Conservation (phyloP, 2,113 vertebrate species). For the Pedetes capensis region DNA sequence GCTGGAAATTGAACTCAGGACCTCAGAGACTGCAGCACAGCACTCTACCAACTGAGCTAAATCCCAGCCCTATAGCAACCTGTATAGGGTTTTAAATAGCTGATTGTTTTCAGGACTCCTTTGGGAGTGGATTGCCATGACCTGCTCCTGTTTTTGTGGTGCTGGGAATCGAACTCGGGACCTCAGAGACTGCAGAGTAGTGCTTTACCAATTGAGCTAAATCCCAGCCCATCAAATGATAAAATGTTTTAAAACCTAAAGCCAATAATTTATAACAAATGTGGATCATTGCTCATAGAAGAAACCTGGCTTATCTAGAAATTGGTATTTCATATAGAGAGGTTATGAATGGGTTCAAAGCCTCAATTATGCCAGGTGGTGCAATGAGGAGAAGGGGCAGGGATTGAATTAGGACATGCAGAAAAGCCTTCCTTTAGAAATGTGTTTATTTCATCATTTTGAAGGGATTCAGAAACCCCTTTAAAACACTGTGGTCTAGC, state of each 20-base stretch:
- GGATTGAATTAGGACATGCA: not conserved
- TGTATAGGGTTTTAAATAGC: too few species aligned
- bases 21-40: too few species aligned
- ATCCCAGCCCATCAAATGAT: slow-evolving; percentile 10
- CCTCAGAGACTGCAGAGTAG: too few species aligned
- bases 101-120: too few species aligned
- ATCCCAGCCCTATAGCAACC: too few species aligned
- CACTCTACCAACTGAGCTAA: too few species aligned
- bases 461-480: not conserved
- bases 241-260: slow-evolving; percentile 32
- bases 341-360: not conserved
- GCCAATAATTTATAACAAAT: not conserved
- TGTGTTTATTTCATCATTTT: not conserved
- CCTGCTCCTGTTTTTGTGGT: too few species aligned
- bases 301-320: not conserved
- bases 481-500: not conserved
- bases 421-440: not conserved
- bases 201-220: too few species aligned
- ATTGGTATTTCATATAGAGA: not conserved
- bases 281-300: not conserved
- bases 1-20: too few species aligned
- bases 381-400: not conserved
- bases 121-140: too few species aligned
- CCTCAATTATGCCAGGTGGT: not conserved
- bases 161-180: too few species aligned